These are phyloP conservation scores for Trachemys scripta DNA, from an alignment of 2,113 vertebrate species.

Conservation along the genomic window DNA sequence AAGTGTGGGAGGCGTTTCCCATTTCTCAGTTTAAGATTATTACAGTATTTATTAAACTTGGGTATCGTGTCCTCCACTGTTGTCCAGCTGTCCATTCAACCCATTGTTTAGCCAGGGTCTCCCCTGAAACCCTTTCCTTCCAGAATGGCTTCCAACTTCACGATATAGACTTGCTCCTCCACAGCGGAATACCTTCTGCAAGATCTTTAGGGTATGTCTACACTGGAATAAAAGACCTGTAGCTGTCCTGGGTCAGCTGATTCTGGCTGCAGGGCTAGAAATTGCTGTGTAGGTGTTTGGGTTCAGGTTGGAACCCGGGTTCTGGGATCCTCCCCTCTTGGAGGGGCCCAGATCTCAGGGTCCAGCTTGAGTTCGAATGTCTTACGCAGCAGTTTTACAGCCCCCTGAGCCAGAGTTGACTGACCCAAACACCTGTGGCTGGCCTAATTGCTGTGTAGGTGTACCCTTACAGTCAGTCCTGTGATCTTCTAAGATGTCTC, in stretches of 20 bases:
- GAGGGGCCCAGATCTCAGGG: neutral
- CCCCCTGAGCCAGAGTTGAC: neutral
- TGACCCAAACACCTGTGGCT: neutral
- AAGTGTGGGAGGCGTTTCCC: neutral
- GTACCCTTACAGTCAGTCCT: neutral
- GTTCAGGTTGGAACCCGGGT: neutral
- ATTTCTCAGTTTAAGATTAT: neutral
- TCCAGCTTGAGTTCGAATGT: neutral
- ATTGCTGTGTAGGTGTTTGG: neutral
- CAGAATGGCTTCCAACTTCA: neutral
- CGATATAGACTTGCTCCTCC: neutral
- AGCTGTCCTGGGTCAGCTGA: neutral
- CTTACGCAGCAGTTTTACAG: neutral
- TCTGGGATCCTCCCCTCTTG: neutral
- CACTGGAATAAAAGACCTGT: neutral
- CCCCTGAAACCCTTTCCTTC: neutral
- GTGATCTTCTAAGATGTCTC: neutral
- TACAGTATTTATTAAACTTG: neutral
- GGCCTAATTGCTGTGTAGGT: neutral
- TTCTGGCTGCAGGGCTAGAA: neutral
- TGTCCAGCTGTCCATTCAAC: neutral
- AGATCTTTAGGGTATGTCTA: neutral
- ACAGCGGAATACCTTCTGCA: neutral
- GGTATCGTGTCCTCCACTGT: rapidly evolving
- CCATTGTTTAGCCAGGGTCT: neutral